A percentile compares a stretch with the other conserved stretches of the same genome.
Conservation (phyloP, 2,113 vertebrate genomes). For the Coptodon bakossiorum region DNA sequence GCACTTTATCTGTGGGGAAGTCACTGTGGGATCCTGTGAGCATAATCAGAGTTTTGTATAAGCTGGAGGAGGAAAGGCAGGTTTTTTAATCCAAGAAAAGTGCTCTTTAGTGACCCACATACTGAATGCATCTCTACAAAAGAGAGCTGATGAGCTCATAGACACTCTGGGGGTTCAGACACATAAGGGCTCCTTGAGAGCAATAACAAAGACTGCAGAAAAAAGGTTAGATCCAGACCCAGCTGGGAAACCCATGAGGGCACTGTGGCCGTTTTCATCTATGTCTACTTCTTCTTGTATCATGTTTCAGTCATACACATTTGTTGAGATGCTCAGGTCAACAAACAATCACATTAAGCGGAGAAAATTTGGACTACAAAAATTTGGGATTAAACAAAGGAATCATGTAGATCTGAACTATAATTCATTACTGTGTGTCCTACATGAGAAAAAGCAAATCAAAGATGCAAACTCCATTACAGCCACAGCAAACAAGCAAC, state of each 20-base stretch:
- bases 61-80: neutral
- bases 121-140: neutral
- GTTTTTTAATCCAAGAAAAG: neutral
- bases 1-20: neutral
- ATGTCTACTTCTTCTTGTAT: neutral
- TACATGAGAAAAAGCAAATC: neutral
- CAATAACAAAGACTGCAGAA: neutral
- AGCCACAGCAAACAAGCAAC: neutral
- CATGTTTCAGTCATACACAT: neutral
- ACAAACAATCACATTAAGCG: neutral
- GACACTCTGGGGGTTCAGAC: neutral
- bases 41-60: neutral
- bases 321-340: neutral
- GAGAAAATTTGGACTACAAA: neutral
- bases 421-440: neutral
- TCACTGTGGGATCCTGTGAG: neutral
- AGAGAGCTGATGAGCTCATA: neutral
- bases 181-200: neutral
- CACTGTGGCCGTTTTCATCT: neutral
- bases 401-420: neutral
- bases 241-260: neutral
- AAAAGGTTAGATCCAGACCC: neutral
- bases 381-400: neutral
- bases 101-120: neutral
- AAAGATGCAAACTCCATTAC: neutral